Base-by-base conservation (phyloP, 2,888 invertebrate species). In the Epicampocera succincta region DNA sequence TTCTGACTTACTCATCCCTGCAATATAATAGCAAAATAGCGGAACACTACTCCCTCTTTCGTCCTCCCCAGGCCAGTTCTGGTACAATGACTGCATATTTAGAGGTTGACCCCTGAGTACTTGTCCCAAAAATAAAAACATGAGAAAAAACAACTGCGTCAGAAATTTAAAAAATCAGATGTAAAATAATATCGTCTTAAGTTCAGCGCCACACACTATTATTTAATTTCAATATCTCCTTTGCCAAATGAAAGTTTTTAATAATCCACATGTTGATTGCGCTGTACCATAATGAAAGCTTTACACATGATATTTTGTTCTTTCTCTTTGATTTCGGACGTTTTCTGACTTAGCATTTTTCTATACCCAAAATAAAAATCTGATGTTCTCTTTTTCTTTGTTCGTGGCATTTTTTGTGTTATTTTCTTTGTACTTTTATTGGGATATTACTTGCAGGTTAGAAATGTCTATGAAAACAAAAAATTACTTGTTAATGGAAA, bases 371-470 rank as follows among this genome's bases (percentile, higher is more conserved):
- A 63, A 74, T 74, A 40, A 74, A 78, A 78, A 74, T 78, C 77
- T 48, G 52, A 52, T 46, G 38, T 50, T 65, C 25, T 38, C 12
- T 25, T 44, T 69, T 52, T 21, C 15, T 40, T 48, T 52, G 56
- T 69, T 77, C 38, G 38, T 8, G 15, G 13, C 68, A 87, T 77
- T 87, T 71, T 83, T 83, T 68, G 84, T 84, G 84, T 44, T 52
- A 42, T 72, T 46, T 69, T 9, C 33, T 58, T 60, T 50, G 21
- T 54, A 19, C 13, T 38, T 46, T 74, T 33, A 17, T 42, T 71
- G 68, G 15, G 58, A 56, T 82, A 87, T 89, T 87, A 89, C 88
- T 87, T 87, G 87, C 87, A 84, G 82, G 86, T 87, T 71, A 17
- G 2, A 44, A 54, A 61, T 21, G 42, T 17, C 15, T 44, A 19